These are phyloP conservation scores for Tineola bisselliella DNA, from an alignment of 2,888 invertebrate species.

Conservation along the genomic window DNA sequence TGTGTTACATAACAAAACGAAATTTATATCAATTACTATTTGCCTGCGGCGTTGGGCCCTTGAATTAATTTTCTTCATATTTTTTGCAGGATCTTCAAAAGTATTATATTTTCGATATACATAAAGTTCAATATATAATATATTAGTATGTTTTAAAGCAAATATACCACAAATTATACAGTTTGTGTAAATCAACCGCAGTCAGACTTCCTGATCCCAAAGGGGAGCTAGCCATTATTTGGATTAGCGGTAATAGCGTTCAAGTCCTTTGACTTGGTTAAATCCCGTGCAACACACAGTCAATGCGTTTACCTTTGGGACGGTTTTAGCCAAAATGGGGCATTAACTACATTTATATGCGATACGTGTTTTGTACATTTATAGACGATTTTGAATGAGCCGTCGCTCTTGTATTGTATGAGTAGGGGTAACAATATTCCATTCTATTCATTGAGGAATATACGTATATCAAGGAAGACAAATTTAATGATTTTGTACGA, in stretches of 20 bases:
- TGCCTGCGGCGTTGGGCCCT: background rate
- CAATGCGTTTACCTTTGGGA: background rate
- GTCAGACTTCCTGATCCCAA: background rate
- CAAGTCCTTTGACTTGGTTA: constrained; percentile 1
- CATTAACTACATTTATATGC: background rate
- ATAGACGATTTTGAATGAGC: too few species aligned
- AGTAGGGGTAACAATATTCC: too few species aligned
- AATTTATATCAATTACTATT: constrained; percentile 18
- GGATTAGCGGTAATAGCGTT: constrained; percentile 1
- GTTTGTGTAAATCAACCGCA: background rate
- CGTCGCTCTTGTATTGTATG: too few species aligned
- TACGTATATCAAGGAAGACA: too few species aligned
- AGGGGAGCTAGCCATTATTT: background rate
- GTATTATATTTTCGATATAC: too few species aligned
- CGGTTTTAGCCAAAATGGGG: background rate
- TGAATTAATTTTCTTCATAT: background rate
- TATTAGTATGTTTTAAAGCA: too few species aligned
- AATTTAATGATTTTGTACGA: too few species aligned
- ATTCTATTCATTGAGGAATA: too few species aligned
- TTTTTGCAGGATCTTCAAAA: too few species aligned
- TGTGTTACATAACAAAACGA: constrained; percentile 49
- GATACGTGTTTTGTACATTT: too few species aligned
- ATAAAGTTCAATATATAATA: too few species aligned
- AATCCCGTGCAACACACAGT: background rate
- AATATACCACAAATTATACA: background rate